Conservation (phyloP, 2,797 vertebrate genomes). For the Clamator glandarius region DNA sequence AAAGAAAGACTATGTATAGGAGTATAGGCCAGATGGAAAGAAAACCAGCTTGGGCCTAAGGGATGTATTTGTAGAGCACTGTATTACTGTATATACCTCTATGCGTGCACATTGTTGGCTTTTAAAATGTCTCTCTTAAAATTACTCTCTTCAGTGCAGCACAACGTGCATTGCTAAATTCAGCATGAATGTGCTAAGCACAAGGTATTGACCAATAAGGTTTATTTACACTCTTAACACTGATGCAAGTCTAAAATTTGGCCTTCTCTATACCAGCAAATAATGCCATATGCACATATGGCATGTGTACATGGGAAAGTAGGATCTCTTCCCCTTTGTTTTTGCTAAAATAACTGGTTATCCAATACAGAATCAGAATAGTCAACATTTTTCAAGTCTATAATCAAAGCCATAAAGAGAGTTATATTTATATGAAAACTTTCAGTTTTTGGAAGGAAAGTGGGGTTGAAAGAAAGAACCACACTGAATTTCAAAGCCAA, state of each 20-base stretch:
- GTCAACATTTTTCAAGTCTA: not conserved
- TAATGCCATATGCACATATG: not conserved
- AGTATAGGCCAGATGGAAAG: not conserved
- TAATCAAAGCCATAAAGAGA: not conserved
- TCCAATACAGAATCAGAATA: not conserved
- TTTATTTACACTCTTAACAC: not conserved
- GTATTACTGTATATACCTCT: not conserved
- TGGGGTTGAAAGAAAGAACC: not conserved
- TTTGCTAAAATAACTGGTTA: not conserved
- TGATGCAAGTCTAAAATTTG: not conserved
- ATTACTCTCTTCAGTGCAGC: not conserved
- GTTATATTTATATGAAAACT: not conserved
- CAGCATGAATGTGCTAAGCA: not conserved
- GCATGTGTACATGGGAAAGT: not conserved
- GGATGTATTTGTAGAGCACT: not conserved
- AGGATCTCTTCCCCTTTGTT: not conserved
- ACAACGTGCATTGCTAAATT: not conserved
- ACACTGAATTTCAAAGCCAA: not conserved
- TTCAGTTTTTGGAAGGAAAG: not conserved
- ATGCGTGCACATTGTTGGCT: accelerated
- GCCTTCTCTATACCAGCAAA: not conserved
- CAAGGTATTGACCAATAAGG: not conserved
- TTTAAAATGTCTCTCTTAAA: not conserved
- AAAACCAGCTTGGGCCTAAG: not conserved
- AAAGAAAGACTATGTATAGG: not conserved